Conservation (phyloP, 2,113 vertebrate species). For the Typhlomys cinereus region DNA sequence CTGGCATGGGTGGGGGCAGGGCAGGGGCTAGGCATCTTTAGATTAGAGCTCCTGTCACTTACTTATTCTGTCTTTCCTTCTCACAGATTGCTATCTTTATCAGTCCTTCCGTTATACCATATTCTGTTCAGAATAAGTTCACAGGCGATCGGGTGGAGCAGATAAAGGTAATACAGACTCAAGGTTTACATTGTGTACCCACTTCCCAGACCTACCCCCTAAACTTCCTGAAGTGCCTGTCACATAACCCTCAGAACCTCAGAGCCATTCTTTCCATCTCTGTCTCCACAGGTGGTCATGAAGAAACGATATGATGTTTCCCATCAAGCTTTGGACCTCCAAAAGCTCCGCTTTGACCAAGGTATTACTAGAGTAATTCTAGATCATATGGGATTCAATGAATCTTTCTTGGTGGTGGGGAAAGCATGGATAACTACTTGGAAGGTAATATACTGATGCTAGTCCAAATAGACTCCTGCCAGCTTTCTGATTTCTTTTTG, state of each 20-base stretch:
- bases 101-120: neutral
- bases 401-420: neutral
- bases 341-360: constrained; percentile 88
- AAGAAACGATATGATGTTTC: constrained; percentile 88
- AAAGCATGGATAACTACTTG: neutral
- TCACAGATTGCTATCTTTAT: constrained; percentile 72
- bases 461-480: neutral
- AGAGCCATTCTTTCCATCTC: neutral
- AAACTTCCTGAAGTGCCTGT: fast-evolving
- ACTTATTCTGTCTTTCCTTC: neutral
- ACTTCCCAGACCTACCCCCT: neutral
- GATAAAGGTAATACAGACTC: constrained; percentile 79
- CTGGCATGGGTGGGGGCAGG: neutral
- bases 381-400: neutral
- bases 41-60: neutral
- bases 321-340: constrained; percentile 88
- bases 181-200: neutral
- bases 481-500: neutral
- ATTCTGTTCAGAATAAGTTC: constrained; percentile 55
- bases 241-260: neutral
- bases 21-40: neutral
- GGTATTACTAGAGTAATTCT: constrained; percentile 15
- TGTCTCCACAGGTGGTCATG: constrained; percentile 81
- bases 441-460: neutral
- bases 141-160: constrained; percentile 58